These are phyloP conservation scores for Dichetophora obliterata DNA, from an alignment of 2,888 invertebrate species.

Conservation along the genomic window DNA sequence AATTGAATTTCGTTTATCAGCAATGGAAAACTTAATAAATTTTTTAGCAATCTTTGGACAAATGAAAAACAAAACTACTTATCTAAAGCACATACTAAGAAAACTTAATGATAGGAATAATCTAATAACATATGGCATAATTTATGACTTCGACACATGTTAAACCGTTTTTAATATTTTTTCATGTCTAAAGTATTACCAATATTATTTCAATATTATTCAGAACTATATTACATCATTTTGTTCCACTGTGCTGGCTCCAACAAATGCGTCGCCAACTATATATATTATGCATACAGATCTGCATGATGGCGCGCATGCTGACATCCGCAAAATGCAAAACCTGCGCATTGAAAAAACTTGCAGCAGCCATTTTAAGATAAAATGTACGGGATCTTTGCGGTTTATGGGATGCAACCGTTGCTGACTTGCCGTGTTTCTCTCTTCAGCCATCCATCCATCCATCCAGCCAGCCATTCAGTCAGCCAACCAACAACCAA, in stretches of 20 bases:
- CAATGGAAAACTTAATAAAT: too few relatives aligned
- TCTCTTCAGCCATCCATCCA: conserved; percentile 1
- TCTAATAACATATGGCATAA: too few relatives aligned
- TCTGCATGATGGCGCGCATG: conserved; percentile 16
- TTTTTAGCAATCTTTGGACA: too few relatives aligned
- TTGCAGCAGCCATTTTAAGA: conserved; percentile 27
- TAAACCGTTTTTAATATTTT: too few relatives aligned
- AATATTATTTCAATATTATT: too few relatives aligned
- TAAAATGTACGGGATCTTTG: neutral
- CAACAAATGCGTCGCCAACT: conserved; percentile 23
- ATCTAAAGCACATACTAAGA: too few relatives aligned
- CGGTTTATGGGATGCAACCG: conserved; percentile 32
- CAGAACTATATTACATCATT: too few relatives aligned
- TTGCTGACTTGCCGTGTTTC: conserved; percentile 5
- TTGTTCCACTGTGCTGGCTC: neutral
- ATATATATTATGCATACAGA: neutral
- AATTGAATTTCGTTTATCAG: too few relatives aligned
- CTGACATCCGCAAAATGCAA: conserved; percentile 11
- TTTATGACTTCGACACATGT: too few relatives aligned
- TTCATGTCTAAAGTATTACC: too few relatives aligned
- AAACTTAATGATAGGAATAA: too few relatives aligned
- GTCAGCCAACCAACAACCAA: conserved; percentile 53
- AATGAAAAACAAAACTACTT: too few relatives aligned
- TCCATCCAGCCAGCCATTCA: conserved; percentile 39
- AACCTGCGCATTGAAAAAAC: neutral